These are phyloP conservation scores for Apamea monoglypha DNA, from an alignment of 2,888 invertebrate species.

Conservation along the genomic window DNA sequence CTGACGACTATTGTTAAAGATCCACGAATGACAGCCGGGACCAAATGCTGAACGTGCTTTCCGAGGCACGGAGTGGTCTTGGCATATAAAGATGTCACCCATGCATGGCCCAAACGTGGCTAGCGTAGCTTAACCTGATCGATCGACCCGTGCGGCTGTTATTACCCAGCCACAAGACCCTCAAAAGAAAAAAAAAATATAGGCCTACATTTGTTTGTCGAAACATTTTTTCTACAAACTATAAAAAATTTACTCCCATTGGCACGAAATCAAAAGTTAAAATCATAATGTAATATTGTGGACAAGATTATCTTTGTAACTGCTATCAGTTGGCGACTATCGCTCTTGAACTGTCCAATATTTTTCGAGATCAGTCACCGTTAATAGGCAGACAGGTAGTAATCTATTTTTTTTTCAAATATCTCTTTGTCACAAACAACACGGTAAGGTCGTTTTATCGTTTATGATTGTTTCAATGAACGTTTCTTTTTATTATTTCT, in stretches of 20 bases:
- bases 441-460: not conserved
- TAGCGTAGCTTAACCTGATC: no score
- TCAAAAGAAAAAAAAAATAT: no score
- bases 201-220: no score
- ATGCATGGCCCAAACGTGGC: no score
- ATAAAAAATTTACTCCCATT: slow-evolving; percentile 31
- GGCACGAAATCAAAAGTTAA: slow-evolving; percentile 44
- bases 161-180: no score
- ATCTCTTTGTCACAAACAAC: not conserved
- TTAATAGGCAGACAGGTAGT: not conserved
- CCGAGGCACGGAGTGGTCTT: no score
- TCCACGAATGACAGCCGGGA: no score
- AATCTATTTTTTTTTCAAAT: not conserved
- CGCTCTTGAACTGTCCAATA: slow-evolving; percentile 27
- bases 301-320: slow-evolving; percentile 32
- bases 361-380: slow-evolving; percentile 24
- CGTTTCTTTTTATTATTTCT: not conserved
- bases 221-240: slow-evolving; percentile 11
- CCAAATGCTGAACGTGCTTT: no score
- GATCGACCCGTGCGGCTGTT: no score
- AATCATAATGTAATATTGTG: slow-evolving; percentile 29
- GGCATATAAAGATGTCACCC: no score
- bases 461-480: not conserved
- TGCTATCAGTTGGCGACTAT: slow-evolving; percentile 35
- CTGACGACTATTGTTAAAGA: no score